Base-by-base conservation (phyloP, 2,888 invertebrate genomes). In the Agrotis segetum region DNA sequence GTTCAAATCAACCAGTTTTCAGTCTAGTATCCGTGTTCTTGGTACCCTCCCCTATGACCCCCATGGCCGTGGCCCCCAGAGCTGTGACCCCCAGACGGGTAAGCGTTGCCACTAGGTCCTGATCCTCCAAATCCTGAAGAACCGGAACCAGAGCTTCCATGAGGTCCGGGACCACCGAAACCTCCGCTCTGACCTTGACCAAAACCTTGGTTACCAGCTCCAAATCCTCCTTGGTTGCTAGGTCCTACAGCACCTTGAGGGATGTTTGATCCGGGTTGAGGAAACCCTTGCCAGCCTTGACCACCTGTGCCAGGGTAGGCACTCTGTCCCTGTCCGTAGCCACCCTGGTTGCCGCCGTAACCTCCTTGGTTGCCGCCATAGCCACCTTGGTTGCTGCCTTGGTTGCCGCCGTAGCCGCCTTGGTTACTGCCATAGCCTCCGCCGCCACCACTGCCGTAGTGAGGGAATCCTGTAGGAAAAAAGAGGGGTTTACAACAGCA, bases 11-110 rank as follows among this genome's bases (percentile, higher is more conserved):
- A 47, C 52, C 40, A 52, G 21, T 77, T 16, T 21, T 40, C 13
- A 53, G 40, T 81, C 50, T 82, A 82, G 34, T 82, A 82, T 60
- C 82, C 82, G 17, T 84, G 73, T 56, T 81, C 70, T 60, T 78
- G 67, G 46, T 82, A 82, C 14, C 81, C 80, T n/a, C 84, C 81
- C 0, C n/a, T 49, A 40, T 81, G 84, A 0, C 60, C 60, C 0
- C 79, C 66, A 14, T 78, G 64, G 11, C 72, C 59, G 29, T 67
- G 40, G 7, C 21, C 5, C 0, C 70, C 81, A 6, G 64, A 63
- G 29, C 67, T 66, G 34, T 72, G 67, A 9, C 81, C 76, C 0
- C 84, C 81, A n/a, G 71, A 76, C 0, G 80, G 75, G 4, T 53
- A 62, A 14, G 47, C 83, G 24, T 58, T 69, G 56, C 56, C 79